phyloP scores from a whole-genome alignment of 2,888 invertebrate species.

The Synergus japonicus region DNA sequence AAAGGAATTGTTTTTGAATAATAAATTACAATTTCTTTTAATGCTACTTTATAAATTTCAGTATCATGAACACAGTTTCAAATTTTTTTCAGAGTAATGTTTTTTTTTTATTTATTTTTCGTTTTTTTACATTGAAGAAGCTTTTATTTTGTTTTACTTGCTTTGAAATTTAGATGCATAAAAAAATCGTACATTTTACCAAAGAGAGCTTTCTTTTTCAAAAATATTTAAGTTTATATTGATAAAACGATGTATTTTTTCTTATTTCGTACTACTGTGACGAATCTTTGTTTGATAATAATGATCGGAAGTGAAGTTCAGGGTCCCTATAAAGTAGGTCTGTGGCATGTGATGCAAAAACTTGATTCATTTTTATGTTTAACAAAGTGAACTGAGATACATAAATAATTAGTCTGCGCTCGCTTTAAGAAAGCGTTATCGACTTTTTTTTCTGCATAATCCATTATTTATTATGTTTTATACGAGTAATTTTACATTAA shows the following conservation, averaged over 20 bases:
- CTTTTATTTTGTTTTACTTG: not conserved
- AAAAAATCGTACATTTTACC: not conserved
- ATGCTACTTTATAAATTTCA: no score
- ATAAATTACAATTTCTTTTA: no score
- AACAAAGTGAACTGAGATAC: slow-evolving; percentile 7
- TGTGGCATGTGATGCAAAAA: slow-evolving; percentile 15
- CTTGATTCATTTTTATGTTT: slow-evolving; percentile 9
- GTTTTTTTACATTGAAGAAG: not conserved
- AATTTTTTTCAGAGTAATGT: not conserved
- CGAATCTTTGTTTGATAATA: slow-evolving; percentile 55
- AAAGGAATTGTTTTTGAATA: no score
- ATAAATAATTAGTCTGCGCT: slow-evolving; percentile 27
- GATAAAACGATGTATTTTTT: not conserved
- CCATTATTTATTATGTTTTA: slow-evolving; percentile 38
- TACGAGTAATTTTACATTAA: slow-evolving; percentile 36
- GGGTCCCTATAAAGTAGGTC: slow-evolving; percentile 53
- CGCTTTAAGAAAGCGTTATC: slow-evolving; percentile 35
- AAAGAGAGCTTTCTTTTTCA: not conserved
- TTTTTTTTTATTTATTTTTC: not conserved
- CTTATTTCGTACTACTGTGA: not conserved
- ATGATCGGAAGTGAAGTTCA: slow-evolving; percentile 59
- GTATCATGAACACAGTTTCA: not conserved
- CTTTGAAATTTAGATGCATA: no score
- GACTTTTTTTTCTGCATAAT: slow-evolving; percentile 18
- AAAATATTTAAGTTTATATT: not conserved